Evolutionary conservation across 2,797 vertebrate species (phyloP).

Genomic region (Myotis daubentonii): DNA sequence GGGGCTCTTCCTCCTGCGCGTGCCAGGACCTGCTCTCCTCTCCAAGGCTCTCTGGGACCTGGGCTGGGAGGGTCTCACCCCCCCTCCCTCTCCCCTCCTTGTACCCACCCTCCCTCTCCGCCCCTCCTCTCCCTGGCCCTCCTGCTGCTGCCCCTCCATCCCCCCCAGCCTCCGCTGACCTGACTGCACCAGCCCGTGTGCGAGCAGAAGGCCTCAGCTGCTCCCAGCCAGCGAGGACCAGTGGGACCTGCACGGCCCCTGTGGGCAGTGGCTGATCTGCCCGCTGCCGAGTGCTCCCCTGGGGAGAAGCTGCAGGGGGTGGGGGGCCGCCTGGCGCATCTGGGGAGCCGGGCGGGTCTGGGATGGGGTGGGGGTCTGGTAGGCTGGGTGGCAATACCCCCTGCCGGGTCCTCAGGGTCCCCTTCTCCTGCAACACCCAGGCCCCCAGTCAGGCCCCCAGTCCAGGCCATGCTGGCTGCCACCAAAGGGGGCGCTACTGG

Average conservation of each 20-base stretch:
- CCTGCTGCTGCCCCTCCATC: background rate
- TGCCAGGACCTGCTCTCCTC: background rate
- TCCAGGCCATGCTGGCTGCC: background rate
- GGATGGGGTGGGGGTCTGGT: background rate
- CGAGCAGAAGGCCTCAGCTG: background rate
- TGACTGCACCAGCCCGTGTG: background rate
- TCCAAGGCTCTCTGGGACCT: background rate
- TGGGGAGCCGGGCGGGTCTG: background rate
- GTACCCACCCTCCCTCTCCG: background rate
- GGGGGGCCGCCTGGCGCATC: background rate
- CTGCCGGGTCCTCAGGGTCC: background rate
- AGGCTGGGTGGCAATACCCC: background rate
- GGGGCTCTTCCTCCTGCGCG: background rate
- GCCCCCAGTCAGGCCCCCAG: background rate
- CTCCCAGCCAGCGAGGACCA: background rate
- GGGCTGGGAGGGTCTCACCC: too few species aligned
- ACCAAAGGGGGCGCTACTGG: fast-evolving
- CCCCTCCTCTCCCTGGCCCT: background rate
- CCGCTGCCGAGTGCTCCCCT: background rate
- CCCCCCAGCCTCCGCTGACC: fast-evolving
- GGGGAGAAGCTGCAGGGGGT: background rate
- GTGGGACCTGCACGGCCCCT: background rate
- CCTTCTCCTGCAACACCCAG: too few species aligned
- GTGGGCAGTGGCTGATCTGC: background rate
- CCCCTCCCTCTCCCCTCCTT: fast-evolving